These are phyloP conservation scores for Daktulosphaira vitifoliae DNA, from an alignment of 1,140 invertebrate genomes.

Conservation along the genomic window DNA sequence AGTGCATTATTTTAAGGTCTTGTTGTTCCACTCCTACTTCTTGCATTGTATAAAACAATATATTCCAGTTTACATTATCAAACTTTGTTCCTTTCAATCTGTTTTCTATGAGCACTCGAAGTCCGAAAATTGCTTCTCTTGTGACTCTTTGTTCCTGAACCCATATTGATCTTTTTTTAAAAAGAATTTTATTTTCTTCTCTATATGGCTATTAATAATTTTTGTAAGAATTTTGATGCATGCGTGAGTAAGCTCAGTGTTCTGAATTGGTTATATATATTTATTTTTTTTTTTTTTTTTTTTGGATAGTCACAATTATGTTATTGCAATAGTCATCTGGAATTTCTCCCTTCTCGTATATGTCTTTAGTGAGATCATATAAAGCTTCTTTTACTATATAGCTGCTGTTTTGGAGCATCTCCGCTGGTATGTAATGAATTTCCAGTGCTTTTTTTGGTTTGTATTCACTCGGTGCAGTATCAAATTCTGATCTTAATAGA, in stretches of 20 bases:
- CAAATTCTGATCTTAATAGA: constrained; percentile 4
- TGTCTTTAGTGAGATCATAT: background rate
- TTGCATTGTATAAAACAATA: constrained; percentile 33
- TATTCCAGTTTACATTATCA: constrained; percentile 33
- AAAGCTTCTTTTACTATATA: background rate
- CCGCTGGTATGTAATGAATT: background rate
- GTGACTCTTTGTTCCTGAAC: background rate
- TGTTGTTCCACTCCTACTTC: constrained; percentile 22
- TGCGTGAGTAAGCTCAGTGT: background rate
- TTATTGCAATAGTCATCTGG: background rate
- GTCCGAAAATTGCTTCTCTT: constrained; percentile 23
- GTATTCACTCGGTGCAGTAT: background rate
- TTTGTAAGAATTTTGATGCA: background rate
- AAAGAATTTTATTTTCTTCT: background rate
- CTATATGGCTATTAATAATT: background rate
- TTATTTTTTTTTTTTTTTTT: background rate
- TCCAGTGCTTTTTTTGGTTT: background rate
- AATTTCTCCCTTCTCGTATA: background rate
- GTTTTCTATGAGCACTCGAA: too few species aligned
- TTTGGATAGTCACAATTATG: background rate
- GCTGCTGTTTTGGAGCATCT: background rate
- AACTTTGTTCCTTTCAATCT: constrained; percentile 31
- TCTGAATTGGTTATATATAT: background rate
- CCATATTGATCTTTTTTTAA: background rate
- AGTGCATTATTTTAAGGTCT: constrained; percentile 26